Percentiles rank a stretch among this genome's conserved stretches.
Evolutionary conservation across 2,113 vertebrate genomes (phyloP).

Genomic region (Bufo bufo): DNA sequence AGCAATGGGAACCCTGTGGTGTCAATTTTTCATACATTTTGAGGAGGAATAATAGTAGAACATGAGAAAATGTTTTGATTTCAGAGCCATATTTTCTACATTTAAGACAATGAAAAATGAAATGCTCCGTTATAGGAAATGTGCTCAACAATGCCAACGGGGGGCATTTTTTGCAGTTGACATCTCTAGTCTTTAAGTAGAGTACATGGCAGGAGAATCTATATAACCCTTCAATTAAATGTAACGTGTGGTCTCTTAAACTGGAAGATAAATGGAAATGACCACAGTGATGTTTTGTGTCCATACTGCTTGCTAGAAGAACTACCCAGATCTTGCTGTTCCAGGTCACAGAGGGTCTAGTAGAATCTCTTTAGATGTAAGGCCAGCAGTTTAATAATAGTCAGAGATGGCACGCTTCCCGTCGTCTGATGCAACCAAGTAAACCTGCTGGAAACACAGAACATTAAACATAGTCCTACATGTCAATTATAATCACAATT

Average conservation of each 20-base stretch:
- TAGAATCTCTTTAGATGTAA: slow-evolving; percentile 1
- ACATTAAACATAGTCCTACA: slow-evolving; percentile 1
- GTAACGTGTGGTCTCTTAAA: neutral
- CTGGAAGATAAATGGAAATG: neutral
- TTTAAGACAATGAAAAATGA: no score
- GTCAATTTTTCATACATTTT: no score
- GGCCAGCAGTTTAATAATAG: slow-evolving; percentile 4
- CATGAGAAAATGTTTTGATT: no score
- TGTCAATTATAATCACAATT: neutral
- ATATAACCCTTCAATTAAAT: neutral
- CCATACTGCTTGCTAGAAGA: neutral
- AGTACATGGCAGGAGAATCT: neutral
- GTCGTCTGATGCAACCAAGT: neutral
- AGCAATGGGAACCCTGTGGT: no score
- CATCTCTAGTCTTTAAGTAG: no score
- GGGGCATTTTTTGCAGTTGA: no score
- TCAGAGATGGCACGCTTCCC: neutral
- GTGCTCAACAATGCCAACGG: no score
- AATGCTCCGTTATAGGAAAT: no score
- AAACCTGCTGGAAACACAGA: neutral
- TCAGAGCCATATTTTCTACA: no score
- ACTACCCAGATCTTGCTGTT: neutral
- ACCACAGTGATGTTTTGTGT: slow-evolving; percentile 1
- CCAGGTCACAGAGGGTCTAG: slow-evolving; percentile 4
- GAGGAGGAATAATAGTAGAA: no score